These are phyloP conservation scores for Phodopus roborovskii DNA, from an alignment of 2,113 vertebrate genomes.

Conservation along the genomic window DNA sequence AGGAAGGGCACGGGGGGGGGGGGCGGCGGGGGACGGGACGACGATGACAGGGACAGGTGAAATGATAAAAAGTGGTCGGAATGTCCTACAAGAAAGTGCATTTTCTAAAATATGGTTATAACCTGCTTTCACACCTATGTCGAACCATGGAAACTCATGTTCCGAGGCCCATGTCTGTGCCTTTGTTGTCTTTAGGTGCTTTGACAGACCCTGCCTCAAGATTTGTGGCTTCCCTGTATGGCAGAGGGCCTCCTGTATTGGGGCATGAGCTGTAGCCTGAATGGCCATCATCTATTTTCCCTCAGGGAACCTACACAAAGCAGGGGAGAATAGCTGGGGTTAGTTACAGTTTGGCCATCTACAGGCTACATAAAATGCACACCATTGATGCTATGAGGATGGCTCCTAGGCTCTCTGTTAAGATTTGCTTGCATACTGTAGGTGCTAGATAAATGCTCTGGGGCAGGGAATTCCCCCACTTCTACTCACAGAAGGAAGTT, in stretches of 20 bases:
- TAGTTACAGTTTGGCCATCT: neutral
- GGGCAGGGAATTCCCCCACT: neutral
- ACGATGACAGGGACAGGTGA: neutral
- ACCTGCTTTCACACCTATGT: neutral
- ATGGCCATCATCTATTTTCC: neutral
- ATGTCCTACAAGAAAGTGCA: neutral
- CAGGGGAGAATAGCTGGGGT: neutral
- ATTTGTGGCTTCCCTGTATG: neutral
- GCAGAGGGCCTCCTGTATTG: neutral
- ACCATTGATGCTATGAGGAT: neutral
- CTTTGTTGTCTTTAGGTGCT: too few species aligned
- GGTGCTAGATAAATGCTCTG: neutral
- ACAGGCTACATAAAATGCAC: neutral
- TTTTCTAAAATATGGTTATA: neutral
- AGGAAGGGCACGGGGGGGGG: neutral
- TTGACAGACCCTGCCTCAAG: too few species aligned
- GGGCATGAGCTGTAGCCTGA: neutral
- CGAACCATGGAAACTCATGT: neutral
- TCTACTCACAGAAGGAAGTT: slow-evolving; percentile 62
- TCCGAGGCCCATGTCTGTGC: neutral
- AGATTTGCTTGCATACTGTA: neutral
- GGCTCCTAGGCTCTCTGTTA: neutral
- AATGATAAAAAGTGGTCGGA: neutral
- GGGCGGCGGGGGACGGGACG: too few species aligned
- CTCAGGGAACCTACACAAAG: neutral